These are phyloP conservation scores for Corythucha ciliata DNA, from an alignment of 2,888 invertebrate species.

Conservation along the genomic window DNA sequence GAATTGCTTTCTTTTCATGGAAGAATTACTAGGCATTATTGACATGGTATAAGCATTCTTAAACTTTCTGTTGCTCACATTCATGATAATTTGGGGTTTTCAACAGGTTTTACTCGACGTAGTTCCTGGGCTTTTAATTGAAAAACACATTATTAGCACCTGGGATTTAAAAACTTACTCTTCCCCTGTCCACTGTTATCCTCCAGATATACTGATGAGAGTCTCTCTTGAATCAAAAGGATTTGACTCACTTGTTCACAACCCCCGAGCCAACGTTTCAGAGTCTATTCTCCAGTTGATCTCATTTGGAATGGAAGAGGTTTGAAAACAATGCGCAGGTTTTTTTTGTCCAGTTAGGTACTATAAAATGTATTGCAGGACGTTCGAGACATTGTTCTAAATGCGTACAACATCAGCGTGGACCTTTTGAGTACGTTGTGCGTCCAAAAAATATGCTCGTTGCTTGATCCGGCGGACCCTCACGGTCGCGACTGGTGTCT, in stretches of 20 bases:
- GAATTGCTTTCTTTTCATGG: constrained; percentile 58
- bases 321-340: constrained; percentile 35
- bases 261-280: constrained; percentile 44
- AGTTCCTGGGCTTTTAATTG: constrained; percentile 57
- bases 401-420: constrained; percentile 10
- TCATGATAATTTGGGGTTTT: background rate
- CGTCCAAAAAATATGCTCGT: constrained; percentile 52
- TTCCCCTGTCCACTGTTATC: constrained; percentile 41
- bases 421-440: constrained; percentile 44
- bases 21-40: constrained; percentile 54
- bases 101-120: constrained; percentile 51
- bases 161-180: constrained; percentile 46
- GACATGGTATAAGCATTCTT: constrained; percentile 45
- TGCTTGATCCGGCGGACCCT: constrained; percentile 63
- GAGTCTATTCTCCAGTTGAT: constrained; percentile 51
- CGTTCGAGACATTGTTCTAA: constrained; percentile 10
- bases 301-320: constrained; percentile 49
- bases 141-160: constrained; percentile 56
- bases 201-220: constrained; percentile 41
- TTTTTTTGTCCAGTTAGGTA: background rate
- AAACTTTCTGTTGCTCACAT: constrained; percentile 2
- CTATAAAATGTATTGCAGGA: constrained; percentile 12
- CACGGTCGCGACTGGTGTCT: constrained; percentile 69
- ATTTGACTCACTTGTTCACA: constrained; percentile 42
- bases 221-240: constrained; percentile 43